Conservation (phyloP, 2,113 vertebrate genomes). For the Rhinolophus sinicus region DNA sequence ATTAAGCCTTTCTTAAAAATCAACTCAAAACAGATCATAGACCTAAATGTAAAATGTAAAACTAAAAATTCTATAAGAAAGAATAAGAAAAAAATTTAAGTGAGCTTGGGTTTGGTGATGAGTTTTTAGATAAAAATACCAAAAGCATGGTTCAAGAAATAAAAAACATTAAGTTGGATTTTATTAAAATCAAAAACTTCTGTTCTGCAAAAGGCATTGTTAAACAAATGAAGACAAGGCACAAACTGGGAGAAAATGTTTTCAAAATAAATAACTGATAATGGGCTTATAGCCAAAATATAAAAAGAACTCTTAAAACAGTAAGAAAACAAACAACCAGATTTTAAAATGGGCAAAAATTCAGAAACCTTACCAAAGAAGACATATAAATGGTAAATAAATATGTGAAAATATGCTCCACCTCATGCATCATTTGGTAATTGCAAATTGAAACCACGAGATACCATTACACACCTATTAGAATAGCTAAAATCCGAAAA, state of each 20-base stretch:
- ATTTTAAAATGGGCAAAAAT: constrained; percentile 8
- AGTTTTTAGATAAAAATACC: neutral
- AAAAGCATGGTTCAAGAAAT: neutral
- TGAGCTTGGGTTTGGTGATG: neutral
- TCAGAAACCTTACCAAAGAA: neutral
- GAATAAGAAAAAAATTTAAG: neutral
- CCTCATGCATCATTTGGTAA: neutral
- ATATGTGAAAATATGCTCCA: neutral
- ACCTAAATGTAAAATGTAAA: neutral
- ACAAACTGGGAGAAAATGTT: neutral
- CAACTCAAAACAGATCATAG: neutral
- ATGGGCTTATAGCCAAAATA: neutral
- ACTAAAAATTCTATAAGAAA: neutral
- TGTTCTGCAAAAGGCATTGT: neutral
- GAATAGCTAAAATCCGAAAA: neutral
- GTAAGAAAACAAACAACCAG: neutral
- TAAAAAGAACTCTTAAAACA: neutral
- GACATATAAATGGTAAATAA: neutral
- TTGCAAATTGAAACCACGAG: neutral
- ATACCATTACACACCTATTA: neutral
- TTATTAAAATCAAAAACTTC: neutral
- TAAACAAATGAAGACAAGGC: neutral
- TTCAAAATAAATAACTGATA: neutral
- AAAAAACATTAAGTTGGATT: neutral
- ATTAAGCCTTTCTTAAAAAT: neutral